Percentiles rank a stretch among this genome's conserved stretches.
Conservation (phyloP, 1,140 invertebrate species). For the Ericerus pela region DNA sequence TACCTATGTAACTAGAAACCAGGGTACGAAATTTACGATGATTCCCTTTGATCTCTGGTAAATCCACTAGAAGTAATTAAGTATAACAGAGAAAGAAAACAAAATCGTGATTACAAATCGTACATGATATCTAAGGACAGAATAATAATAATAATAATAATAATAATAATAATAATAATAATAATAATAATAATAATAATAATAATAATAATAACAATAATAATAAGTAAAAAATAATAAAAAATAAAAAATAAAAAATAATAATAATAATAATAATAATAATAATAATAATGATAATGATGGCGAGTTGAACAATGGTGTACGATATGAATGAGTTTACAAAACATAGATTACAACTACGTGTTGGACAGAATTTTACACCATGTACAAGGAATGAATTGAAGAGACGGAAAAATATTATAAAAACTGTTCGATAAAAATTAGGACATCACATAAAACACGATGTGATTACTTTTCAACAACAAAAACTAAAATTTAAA, state of each 20-base stretch:
- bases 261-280: background rate
- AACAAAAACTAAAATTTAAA: no score
- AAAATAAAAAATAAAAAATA: conserved; percentile 1
- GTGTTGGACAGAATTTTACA: no score
- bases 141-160: background rate
- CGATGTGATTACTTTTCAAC: no score
- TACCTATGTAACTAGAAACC: conserved; percentile 95
- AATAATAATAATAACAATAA: background rate
- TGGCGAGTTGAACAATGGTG: background rate
- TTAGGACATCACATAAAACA: no score
- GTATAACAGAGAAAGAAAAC: conserved; percentile 13
- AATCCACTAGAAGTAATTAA: conserved; percentile 56
- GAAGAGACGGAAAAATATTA: no score
- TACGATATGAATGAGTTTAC: background rate
- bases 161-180: background rate
- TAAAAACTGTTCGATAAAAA: no score
- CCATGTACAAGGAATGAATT: no score
- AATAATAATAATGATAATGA: background rate
- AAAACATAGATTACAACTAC: background rate
- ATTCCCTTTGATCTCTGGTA: conserved; percentile 91
- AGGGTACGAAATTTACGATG: conserved; percentile 95
- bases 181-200: background rate
- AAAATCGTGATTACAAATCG: conserved; percentile 9
- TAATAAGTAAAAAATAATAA: background rate
- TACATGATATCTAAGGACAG: background rate